Evolutionary conservation across 2,888 invertebrate genomes (phyloP).

Genomic region (Zhuqinia jingwanae): DNA sequence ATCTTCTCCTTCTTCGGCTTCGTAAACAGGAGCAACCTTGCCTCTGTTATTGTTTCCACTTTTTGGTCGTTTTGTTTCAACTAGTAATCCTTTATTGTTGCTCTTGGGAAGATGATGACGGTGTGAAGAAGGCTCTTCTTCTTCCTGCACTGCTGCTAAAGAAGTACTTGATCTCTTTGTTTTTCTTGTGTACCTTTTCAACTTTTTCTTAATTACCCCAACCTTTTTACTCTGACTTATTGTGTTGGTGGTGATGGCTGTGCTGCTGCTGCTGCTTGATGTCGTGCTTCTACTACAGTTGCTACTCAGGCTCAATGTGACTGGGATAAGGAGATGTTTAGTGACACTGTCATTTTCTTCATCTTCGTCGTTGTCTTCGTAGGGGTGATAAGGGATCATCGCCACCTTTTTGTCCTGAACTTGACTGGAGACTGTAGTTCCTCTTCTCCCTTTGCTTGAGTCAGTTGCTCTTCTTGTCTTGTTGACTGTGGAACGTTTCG

Average conservation of each 20-base stretch:
- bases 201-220: conserved; percentile 28
- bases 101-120: background rate
- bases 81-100: background rate
- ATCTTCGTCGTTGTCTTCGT: conserved; percentile 1
- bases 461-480: background rate
- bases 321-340: background rate
- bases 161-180: conserved; percentile 15
- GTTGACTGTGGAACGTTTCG: too few species aligned
- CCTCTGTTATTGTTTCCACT: too few species aligned
- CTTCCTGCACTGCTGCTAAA: background rate
- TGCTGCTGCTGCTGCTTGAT: conserved; percentile 1
- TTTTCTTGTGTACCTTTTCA: background rate
- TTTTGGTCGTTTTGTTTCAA: background rate
- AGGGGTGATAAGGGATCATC: conserved; percentile 18
- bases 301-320: conserved; percentile 4
- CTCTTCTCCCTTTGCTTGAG: conserved; percentile 3
- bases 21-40: too few species aligned
- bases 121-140: background rate
- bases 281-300: conserved; percentile 1
- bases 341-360: too few species aligned
- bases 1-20: too few species aligned
- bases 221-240: conserved; percentile 8
- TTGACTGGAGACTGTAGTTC: background rate
- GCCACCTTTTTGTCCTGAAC: conserved; percentile 4
- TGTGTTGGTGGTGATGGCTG: background rate